Conservation (phyloP, 2,113 vertebrate genomes). For the Eolophus roseicapilla region DNA sequence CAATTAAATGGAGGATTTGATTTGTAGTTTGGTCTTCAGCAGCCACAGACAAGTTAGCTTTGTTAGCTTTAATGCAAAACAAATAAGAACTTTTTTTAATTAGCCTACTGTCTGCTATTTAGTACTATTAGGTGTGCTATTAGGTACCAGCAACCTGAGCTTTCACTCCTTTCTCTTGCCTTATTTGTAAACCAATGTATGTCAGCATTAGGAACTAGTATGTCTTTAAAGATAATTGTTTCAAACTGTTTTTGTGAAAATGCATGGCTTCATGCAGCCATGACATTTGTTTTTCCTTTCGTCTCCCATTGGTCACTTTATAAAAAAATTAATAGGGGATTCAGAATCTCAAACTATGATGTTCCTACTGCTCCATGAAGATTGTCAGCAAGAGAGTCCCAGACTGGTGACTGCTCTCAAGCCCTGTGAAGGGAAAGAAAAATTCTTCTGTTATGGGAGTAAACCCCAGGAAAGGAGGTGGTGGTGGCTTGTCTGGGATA, state of each 20-base stretch:
- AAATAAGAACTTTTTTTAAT: not conserved
- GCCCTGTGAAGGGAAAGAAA: not conserved
- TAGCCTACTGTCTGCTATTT: not conserved
- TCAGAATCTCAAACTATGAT: not conserved
- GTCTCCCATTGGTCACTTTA: not conserved
- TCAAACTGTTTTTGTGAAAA: not conserved
- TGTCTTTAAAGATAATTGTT: not conserved
- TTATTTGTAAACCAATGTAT: not conserved
- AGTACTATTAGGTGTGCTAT: not conserved
- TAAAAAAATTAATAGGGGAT: not conserved
- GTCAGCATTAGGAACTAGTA: not conserved
- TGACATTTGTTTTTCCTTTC: not conserved
- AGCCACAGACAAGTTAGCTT: not conserved
- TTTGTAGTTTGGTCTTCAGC: not conserved
- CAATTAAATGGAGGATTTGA: not conserved
- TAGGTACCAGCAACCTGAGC: not conserved
- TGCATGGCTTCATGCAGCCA: not conserved
- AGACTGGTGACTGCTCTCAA: not conserved
- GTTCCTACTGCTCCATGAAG: not conserved
- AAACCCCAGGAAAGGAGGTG: not conserved
- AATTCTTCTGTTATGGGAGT: not conserved
- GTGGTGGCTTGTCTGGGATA: not conserved
- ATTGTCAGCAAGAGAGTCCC: not conserved
- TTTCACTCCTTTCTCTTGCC: not conserved
- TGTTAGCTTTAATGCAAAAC: not conserved